These are phyloP conservation scores for Silurus glanis DNA, from an alignment of 2,113 vertebrate species.

Conservation along the genomic window DNA sequence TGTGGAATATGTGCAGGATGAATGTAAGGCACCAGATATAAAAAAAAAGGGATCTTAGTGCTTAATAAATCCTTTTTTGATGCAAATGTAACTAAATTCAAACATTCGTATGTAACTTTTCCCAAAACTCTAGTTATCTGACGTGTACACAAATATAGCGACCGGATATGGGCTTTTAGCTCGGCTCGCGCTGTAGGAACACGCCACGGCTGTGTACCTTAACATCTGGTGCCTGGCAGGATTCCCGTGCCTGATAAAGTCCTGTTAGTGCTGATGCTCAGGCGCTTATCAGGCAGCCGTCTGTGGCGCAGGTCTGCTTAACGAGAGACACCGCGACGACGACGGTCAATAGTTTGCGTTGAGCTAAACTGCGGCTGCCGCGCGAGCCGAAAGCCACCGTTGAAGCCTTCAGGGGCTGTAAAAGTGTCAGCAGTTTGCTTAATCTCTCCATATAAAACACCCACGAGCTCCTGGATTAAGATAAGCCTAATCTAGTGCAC, in stretches of 20 bases:
- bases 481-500: constrained; percentile 41
- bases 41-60: too few relatives aligned
- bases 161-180: not conserved
- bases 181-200: not conserved
- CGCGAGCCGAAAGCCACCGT: constrained; percentile 8
- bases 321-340: constrained; percentile 10
- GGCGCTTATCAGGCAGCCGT: constrained; percentile 31
- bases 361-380: not conserved
- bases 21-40: too few relatives aligned
- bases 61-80: too few relatives aligned
- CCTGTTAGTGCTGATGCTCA: constrained; percentile 6
- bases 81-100: not conserved
- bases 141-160: not conserved
- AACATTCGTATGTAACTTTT: not conserved
- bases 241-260: constrained; percentile 22
- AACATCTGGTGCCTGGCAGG: constrained; percentile 2
- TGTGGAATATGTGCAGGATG: too few relatives aligned
- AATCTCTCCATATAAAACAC: constrained; percentile 40
- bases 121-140: not conserved
- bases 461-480: constrained; percentile 46
- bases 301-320: not conserved
- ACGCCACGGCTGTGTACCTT: not conserved
- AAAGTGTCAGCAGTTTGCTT: constrained; percentile 50
- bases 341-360: constrained; percentile 25
- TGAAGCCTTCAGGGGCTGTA: constrained; percentile 17